These are phyloP conservation scores for Rhabdophis nuchalis DNA, from an alignment of 2,797 vertebrate species.

Conservation along the genomic window DNA sequence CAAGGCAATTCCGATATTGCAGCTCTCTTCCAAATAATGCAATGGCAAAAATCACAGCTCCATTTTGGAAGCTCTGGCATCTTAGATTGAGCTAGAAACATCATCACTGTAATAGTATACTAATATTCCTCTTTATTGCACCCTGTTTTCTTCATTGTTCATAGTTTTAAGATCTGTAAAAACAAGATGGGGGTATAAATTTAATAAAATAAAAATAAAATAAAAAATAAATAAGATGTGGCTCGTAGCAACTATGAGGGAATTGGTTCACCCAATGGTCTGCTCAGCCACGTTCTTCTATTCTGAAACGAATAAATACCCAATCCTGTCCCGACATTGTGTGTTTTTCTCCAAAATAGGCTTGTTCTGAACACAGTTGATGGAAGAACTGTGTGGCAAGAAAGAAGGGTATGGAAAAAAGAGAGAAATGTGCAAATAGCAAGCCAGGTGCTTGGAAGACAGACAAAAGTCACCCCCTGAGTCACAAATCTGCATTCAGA, in stretches of 20 bases:
- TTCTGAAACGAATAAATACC: background rate
- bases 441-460: slow-evolving; percentile 69
- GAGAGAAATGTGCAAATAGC: slow-evolving; percentile 49
- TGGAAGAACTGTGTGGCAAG: slow-evolving; percentile 44
- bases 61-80: background rate
- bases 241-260: background rate
- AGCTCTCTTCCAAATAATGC: background rate
- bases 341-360: slow-evolving; percentile 44
- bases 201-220: too few relatives aligned
- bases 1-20: background rate
- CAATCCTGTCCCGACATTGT: background rate
- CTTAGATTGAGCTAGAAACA: background rate
- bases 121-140: background rate
- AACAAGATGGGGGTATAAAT: too few relatives aligned
- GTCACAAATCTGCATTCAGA: slow-evolving; percentile 66
- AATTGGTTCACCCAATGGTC: background rate
- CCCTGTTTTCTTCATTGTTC: background rate
- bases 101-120: background rate
- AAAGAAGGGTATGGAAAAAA: too few relatives aligned
- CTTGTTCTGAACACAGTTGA: slow-evolving; percentile 58
- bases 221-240: background rate
- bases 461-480: slow-evolving; percentile 61
- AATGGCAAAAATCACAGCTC: background rate
- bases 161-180: background rate
- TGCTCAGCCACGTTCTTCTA: background rate